These are phyloP conservation scores for Nomada lathburiana DNA, from an alignment of 2,888 invertebrate genomes.

Conservation along the genomic window DNA sequence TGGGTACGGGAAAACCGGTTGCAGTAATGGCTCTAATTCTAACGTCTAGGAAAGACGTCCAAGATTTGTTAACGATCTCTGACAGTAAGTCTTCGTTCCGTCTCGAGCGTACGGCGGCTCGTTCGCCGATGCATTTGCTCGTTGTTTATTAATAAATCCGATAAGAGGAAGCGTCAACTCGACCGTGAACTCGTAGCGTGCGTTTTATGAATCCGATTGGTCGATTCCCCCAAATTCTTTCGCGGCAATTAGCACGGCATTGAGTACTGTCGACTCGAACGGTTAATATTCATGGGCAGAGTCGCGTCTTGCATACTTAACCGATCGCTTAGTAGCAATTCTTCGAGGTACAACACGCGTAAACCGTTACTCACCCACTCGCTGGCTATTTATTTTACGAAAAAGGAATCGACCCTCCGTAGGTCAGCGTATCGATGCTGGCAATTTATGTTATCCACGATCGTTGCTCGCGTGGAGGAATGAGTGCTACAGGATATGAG, in stretches of 20 bases:
- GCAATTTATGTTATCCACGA: slow-evolving; percentile 1
- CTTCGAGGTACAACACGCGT: slow-evolving; percentile 13
- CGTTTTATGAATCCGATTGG: slow-evolving; percentile 1
- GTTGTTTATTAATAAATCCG: slow-evolving; percentile 6
- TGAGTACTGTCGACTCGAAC: slow-evolving; percentile 3
- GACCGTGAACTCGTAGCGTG: not conserved
- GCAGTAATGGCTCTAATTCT: not conserved
- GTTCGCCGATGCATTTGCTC: not conserved
- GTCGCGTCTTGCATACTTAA: slow-evolving; percentile 33
- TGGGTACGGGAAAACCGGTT: slow-evolving; percentile 21
- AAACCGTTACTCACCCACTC: slow-evolving; percentile 30
- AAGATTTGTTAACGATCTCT: not conserved
- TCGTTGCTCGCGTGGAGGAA: not conserved
- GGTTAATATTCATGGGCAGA: slow-evolving; percentile 42
- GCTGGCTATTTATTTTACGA: slow-evolving; percentile 17
- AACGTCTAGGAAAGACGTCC: not conserved
- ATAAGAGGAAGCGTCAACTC: not conserved
- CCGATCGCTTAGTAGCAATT: slow-evolving; percentile 18
- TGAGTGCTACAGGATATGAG: not conserved
- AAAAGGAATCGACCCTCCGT: slow-evolving; percentile 8
- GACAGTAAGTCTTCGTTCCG: not conserved
- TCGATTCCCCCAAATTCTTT: slow-evolving; percentile 7
- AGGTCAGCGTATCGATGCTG: not conserved
- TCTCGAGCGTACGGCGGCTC: not conserved
- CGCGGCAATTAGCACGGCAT: slow-evolving; percentile 21